Evolutionary conservation across 2,113 vertebrate species (phyloP).

Genomic region (Brienomyrus longianalis): DNA sequence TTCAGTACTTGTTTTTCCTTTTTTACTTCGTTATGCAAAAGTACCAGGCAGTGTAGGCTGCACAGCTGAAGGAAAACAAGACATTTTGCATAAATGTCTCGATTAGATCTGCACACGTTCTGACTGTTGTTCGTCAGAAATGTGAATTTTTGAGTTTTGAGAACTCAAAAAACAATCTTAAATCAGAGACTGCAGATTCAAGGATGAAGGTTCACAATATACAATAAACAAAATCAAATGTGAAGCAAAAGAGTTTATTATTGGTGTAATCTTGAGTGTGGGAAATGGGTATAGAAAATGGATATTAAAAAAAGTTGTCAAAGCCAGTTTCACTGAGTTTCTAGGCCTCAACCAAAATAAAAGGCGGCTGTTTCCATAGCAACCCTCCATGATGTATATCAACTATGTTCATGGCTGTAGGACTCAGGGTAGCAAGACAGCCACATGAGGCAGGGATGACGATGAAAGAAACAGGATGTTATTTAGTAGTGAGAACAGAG

Average conservation of each 20-base stretch:
- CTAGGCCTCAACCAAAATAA: neutral
- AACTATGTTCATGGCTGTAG: neutral
- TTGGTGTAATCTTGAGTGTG: neutral
- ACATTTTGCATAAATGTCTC: neutral
- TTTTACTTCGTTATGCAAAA: neutral
- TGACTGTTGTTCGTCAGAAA: neutral
- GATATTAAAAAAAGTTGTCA: neutral
- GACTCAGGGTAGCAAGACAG: neutral
- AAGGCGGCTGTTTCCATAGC: neutral
- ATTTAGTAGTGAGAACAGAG: neutral
- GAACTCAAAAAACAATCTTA: neutral
- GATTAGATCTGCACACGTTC: neutral
- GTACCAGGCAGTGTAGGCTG: neutral
- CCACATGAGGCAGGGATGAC: neutral
- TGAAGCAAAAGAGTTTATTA: neutral
- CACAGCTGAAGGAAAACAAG: neutral
- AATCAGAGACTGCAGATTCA: neutral
- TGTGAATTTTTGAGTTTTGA: neutral
- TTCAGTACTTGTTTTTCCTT: conserved; percentile 5
- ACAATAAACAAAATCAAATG: neutral
- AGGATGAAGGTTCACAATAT: neutral
- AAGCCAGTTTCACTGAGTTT: neutral
- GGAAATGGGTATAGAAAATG: neutral
- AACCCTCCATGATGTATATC: neutral
- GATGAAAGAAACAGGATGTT: neutral